These are phyloP conservation scores for Enoplosus armatus DNA, from an alignment of 2,797 vertebrate species.

Conservation along the genomic window DNA sequence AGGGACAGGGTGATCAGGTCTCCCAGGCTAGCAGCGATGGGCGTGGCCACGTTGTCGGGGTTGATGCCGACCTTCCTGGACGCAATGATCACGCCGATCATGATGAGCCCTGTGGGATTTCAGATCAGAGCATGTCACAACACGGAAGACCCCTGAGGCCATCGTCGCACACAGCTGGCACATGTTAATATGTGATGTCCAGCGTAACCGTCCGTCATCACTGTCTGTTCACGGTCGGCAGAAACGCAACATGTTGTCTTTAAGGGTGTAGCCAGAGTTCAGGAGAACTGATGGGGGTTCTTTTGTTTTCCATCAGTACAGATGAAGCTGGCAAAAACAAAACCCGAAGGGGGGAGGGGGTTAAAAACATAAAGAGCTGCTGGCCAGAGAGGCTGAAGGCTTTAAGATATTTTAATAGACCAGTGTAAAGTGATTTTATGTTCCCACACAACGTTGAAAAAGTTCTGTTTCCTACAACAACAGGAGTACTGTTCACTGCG, in stretches of 20 bases:
- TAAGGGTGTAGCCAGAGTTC: background rate
- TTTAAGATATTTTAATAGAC: background rate
- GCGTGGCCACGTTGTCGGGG: constrained; percentile 97
- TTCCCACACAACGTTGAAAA: background rate
- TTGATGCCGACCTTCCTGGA: constrained; percentile 98
- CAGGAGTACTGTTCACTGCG: background rate
- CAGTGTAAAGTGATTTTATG: background rate
- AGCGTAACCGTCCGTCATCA: background rate
- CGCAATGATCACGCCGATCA: constrained; percentile 97
- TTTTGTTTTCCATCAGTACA: constrained; percentile 3
- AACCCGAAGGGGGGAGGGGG: background rate
- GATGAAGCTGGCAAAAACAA: background rate
- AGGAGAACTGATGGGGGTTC: background rate
- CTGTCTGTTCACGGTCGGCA: background rate
- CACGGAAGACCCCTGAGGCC: background rate
- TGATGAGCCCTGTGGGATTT: constrained; percentile 90
- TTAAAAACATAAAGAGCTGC: background rate
- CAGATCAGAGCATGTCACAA: constrained; percentile 16
- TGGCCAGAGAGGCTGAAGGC: too few relatives aligned
- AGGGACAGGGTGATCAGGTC: constrained; percentile 97
- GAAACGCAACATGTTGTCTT: background rate
- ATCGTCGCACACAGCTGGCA: background rate
- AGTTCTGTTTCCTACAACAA: background rate
- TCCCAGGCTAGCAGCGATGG: constrained; percentile 97
- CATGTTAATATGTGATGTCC: background rate